Conservation (phyloP, 2,797 vertebrate genomes). For the Borostomias antarcticus region DNA sequence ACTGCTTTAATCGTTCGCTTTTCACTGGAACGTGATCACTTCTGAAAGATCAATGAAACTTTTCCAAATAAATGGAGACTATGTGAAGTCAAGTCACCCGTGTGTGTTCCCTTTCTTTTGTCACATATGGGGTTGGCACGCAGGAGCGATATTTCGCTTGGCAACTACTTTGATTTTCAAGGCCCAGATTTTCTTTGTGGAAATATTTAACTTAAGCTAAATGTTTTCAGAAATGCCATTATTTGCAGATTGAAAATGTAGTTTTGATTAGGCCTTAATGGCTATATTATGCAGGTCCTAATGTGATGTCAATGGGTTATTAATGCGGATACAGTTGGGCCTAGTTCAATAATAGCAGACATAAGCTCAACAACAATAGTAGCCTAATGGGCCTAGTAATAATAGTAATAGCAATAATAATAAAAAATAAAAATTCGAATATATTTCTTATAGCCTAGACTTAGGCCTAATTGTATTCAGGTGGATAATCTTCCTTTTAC, state of each 20-base stretch:
- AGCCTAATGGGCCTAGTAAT: too few species aligned
- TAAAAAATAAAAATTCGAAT: neutral
- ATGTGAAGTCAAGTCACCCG: conserved; percentile 55
- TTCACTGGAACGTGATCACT: conserved; percentile 44
- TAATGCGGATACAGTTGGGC: too few species aligned
- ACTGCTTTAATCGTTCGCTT: conserved; percentile 46
- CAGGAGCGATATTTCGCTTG: conserved; percentile 45
- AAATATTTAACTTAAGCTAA: conserved; percentile 1
- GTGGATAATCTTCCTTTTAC: too few species aligned
- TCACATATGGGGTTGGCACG: conserved; percentile 59
- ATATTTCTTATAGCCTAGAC: too few species aligned
- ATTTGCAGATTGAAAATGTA: neutral
- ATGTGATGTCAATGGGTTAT: too few species aligned
- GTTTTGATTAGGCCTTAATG: neutral
- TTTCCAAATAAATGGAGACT: conserved; percentile 43
- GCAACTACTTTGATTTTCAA: conserved; percentile 39
- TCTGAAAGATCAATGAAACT: conserved; percentile 50
- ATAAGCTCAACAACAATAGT: too few species aligned
- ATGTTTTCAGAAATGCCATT: neutral
- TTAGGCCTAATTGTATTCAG: too few species aligned
- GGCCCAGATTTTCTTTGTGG: conserved; percentile 23
- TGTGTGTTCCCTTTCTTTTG: conserved; percentile 60
- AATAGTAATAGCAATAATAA: conserved; percentile 2
- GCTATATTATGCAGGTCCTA: neutral
- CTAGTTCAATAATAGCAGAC: neutral